A percentile compares a stretch with the other conserved stretches of the same genome.
Conservation (phyloP, 2,797 vertebrate species). For the Thripadectes ignobilis region DNA sequence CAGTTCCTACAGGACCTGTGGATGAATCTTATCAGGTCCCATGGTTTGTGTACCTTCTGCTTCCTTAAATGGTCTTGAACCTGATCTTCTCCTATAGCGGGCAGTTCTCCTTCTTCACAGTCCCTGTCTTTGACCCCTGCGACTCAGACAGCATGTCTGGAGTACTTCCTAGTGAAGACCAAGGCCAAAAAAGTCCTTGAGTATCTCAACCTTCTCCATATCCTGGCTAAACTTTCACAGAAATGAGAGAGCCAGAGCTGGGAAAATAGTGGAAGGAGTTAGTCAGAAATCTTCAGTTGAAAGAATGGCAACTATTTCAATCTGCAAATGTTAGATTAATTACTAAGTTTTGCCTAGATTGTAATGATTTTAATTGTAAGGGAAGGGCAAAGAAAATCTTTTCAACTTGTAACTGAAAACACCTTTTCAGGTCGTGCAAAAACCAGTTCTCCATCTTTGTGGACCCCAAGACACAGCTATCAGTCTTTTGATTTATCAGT, state of each 20-base stretch:
- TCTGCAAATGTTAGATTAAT: background rate
- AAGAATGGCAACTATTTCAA: background rate
- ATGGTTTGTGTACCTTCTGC: background rate
- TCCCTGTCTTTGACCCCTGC: background rate
- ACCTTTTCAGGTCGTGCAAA: background rate
- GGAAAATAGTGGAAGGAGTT: background rate
- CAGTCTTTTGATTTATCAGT: background rate
- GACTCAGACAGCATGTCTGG: background rate
- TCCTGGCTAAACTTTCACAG: background rate
- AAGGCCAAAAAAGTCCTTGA: background rate
- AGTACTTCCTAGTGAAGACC: background rate
- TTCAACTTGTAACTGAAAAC: background rate
- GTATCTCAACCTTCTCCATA: background rate
- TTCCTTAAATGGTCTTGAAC: background rate
- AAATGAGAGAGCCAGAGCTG: background rate
- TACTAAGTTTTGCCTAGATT: background rate
- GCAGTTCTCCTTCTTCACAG: background rate
- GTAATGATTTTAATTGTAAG: background rate
- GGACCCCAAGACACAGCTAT: background rate
- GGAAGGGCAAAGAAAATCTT: background rate
- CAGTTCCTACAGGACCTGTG: background rate
- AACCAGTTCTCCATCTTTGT: background rate
- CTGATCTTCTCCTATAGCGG: background rate
- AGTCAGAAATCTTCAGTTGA: background rate
- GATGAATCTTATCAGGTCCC: background rate